Conservation (phyloP, 2,888 invertebrate genomes). For the Neoaliturus tenellus region DNA sequence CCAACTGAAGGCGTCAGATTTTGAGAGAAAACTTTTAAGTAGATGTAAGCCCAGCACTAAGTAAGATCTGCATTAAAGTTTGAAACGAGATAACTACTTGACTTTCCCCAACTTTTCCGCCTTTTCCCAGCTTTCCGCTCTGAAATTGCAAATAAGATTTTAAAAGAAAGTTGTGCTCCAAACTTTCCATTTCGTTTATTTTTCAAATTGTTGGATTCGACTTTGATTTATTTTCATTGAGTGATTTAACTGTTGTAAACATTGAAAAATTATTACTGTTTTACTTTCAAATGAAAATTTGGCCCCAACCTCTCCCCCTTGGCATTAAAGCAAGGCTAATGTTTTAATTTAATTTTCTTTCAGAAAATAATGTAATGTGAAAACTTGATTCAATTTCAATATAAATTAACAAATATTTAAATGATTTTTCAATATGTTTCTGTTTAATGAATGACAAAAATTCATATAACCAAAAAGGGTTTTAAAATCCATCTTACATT, state of each 20-base stretch:
- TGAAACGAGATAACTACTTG: constrained; percentile 47
- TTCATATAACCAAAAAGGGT: no score
- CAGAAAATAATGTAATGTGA: no score
- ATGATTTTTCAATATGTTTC: no score
- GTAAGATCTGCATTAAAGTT: constrained; percentile 47
- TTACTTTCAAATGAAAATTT: constrained; percentile 45
- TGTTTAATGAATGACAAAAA: no score
- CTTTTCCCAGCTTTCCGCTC: constrained; percentile 41
- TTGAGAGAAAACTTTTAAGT: constrained; percentile 44
- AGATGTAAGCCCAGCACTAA: constrained; percentile 1
- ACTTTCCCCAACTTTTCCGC: constrained; percentile 45
- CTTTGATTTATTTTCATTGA: constrained; percentile 8
- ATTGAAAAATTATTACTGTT: no score
- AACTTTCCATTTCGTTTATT: constrained; percentile 45
- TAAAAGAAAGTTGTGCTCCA: constrained; percentile 38
- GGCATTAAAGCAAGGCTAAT: no score
- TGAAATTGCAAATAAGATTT: constrained; percentile 50
- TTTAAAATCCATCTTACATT: no score
- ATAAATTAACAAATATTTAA: no score
- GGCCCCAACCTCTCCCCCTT: no score
- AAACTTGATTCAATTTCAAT: no score
- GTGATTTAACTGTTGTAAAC: not conserved
- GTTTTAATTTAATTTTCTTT: no score
- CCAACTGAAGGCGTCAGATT: constrained; percentile 14
- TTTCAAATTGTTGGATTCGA: not conserved